Evolutionary conservation across 2,888 invertebrate species (phyloP).

Genomic region (Mesochorus sp.): DNA sequence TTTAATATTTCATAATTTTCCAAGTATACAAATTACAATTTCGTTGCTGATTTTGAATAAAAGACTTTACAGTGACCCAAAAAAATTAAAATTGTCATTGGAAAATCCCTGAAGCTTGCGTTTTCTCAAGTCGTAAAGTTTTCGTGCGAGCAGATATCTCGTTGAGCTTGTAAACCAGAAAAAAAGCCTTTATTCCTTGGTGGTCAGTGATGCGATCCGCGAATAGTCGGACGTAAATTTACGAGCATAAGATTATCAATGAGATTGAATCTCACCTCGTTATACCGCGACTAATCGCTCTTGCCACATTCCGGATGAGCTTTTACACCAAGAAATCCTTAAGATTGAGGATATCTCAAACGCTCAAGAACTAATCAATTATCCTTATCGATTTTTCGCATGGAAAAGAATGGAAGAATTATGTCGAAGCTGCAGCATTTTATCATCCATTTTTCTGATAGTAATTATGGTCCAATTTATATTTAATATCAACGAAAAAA

Average conservation of each 20-base stretch:
- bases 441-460: too few species aligned
- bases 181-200: slow-evolving; percentile 28
- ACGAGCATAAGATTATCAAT: slow-evolving; percentile 51
- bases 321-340: background rate
- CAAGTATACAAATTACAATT: too few species aligned
- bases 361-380: background rate
- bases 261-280: slow-evolving; percentile 28
- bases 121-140: slow-evolving; percentile 37
- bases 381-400: background rate
- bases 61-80: background rate
- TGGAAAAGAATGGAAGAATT: background rate
- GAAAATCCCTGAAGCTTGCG: background rate
- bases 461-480: too few species aligned
- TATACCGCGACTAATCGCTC: slow-evolving; percentile 30
- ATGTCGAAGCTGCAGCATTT: too few species aligned
- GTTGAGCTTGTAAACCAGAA: slow-evolving; percentile 12
- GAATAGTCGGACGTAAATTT: slow-evolving; percentile 51
- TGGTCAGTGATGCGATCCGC: slow-evolving; percentile 29
- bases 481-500: background rate
- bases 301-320: slow-evolving; percentile 11
- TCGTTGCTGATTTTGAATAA: too few species aligned
- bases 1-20: too few species aligned
- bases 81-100: too few species aligned
- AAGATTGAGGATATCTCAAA: background rate
- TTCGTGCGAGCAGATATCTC: slow-evolving; percentile 16